phyloP scores from a whole-genome alignment of 2,888 invertebrate species.

The Agrenia bidenticulata region DNA sequence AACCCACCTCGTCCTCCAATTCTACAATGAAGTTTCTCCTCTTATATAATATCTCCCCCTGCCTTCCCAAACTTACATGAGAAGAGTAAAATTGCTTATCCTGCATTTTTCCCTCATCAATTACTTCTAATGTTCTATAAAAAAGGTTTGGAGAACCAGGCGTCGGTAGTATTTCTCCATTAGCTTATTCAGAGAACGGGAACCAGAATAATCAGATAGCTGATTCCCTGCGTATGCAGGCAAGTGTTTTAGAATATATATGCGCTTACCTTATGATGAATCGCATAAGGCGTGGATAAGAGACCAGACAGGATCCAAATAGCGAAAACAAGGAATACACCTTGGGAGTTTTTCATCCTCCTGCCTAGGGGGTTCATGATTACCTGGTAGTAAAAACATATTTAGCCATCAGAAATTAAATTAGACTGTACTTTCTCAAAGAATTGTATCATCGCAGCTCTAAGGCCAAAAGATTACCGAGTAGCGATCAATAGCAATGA shows the following conservation, averaged over 20 bases:
- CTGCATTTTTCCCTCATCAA: too few species aligned
- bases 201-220: not conserved
- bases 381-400: constrained; percentile 50
- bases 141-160: too few species aligned
- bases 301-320: constrained; percentile 56
- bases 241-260: too few species aligned
- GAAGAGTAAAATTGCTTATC: too few species aligned
- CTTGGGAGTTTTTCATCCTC: constrained; percentile 56
- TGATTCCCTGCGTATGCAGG: too few species aligned
- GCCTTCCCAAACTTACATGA: too few species aligned
- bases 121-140: too few species aligned
- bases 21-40: too few species aligned
- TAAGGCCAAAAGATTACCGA: constrained; percentile 53
- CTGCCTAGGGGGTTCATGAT: constrained; percentile 57
- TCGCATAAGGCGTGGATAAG: constrained; percentile 57
- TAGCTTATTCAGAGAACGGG: not conserved
- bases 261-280: constrained; percentile 55
- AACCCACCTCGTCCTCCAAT: too few species aligned
- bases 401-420: not conserved
- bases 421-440: not conserved
- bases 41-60: too few species aligned
- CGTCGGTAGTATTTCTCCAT: not conserved
- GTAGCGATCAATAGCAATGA: constrained; percentile 58
- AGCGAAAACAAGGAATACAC: constrained; percentile 54
- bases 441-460: not conserved